These are phyloP conservation scores for Pheosia gnoma DNA, from an alignment of 2,888 invertebrate species.

Conservation along the genomic window DNA sequence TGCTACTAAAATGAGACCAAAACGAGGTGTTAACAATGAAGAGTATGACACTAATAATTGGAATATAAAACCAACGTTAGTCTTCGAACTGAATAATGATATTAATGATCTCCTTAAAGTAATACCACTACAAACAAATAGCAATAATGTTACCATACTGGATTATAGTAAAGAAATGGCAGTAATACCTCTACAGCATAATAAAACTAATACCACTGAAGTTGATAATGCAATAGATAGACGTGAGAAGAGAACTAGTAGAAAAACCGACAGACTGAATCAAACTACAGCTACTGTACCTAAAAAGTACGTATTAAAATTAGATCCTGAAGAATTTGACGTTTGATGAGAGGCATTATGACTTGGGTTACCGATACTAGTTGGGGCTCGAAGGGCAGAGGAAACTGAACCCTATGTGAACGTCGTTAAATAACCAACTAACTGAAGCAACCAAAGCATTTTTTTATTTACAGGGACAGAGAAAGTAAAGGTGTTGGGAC, in stretches of 20 bases:
- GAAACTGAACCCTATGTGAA: no score
- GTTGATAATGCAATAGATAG: slow-evolving; percentile 66
- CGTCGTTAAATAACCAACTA: no score
- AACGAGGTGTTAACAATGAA: slow-evolving; percentile 57
- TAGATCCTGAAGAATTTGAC: neutral
- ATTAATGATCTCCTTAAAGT: slow-evolving; percentile 64
- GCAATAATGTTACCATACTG: slow-evolving; percentile 31
- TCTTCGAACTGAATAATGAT: slow-evolving; percentile 50
- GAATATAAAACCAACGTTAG: slow-evolving; percentile 49
- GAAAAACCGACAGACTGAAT: slow-evolving; percentile 78
- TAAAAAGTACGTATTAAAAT: slow-evolving; percentile 68
- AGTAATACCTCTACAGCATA: slow-evolving; percentile 67
- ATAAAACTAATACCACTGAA: slow-evolving; percentile 73
- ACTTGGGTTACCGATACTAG: no score
- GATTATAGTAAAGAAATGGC: slow-evolving; percentile 56
- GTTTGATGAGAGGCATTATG: no score
- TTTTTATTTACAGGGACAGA: slow-evolving; percentile 56
- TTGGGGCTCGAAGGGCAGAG: no score
- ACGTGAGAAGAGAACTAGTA: slow-evolving; percentile 78
- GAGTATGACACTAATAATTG: slow-evolving; percentile 58
- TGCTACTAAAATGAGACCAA: slow-evolving; percentile 51
- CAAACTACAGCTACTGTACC: slow-evolving; percentile 79
- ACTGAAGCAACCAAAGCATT: no score
- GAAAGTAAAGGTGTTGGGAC: slow-evolving; percentile 73
- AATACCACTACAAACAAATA: slow-evolving; percentile 55